Evolutionary conservation across 2,888 invertebrate genomes (phyloP), one percentile per base, ranked within the genome.

Genomic region (Netelia melanura): DNA sequence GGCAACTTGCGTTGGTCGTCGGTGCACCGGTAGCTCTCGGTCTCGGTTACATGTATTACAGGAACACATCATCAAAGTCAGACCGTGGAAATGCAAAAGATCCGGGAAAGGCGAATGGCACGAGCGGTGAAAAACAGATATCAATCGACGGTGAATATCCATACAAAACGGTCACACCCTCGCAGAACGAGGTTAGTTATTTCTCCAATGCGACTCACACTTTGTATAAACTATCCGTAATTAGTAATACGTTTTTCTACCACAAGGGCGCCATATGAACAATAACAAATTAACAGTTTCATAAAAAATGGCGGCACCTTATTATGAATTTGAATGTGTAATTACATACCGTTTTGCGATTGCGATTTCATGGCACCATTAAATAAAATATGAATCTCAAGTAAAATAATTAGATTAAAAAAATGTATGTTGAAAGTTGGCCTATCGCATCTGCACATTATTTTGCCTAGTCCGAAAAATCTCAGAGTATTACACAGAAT

Each of bases 1-100:
- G 98, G 98, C 97, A 98, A 95, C 95, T 98, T 91, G 98, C 97
- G 85, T 95, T 98, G 86, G 96, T 97, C 84, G 95, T 98, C 87
- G 98, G 98, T 89, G 97, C 98, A 87, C 97, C 98, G 90, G 95
- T 98, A 30, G 97, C 97, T 83, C 95, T 97, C 80, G 98, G 98
- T 81, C 94, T 98, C 91, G 97, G 97, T 91, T 96, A 97, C 92
- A 97, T 97, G 94, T 97, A 96, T 94, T 95, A 96, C 90, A 95
- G 95, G 90, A 92, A 81, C 48, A 86, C 90, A 0, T 86, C 89
- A 3, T 62, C 89, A 6, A 90, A 90, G 64, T 82, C 90, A 1
- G 87, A 78, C 52, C 89, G 89, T 5, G 88, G 86, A 30, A 91
- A 90, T 85, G 83, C 88, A 17, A 91, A 90, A 77, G 89, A 85